phyloP scores from a whole-genome alignment of 2,113 vertebrate species.

The Sceloporus undulatus region DNA sequence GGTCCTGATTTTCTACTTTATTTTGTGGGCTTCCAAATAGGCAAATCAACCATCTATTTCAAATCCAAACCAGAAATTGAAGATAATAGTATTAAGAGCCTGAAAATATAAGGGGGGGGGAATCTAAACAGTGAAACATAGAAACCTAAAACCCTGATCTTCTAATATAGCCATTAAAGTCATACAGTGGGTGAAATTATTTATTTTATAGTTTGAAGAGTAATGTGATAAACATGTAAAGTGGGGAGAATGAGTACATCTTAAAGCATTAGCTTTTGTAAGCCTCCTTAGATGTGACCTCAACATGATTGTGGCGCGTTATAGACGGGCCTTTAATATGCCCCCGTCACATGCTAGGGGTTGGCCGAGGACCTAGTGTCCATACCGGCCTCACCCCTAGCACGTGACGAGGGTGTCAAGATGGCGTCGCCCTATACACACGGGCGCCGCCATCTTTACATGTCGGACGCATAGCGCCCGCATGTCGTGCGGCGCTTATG shows the following conservation, averaged over 20 bases:
- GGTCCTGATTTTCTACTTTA: constrained; percentile 26
- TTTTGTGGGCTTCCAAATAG: constrained; percentile 31
- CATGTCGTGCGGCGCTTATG: no score
- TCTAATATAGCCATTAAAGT: neutral
- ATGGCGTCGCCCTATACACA: no score
- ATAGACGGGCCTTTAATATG: no score
- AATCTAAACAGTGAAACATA: neutral
- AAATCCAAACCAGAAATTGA: neutral
- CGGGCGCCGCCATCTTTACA: no score
- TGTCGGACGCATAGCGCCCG: no score
- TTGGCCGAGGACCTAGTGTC: no score
- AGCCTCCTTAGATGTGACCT: neutral
- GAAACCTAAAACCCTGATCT: neutral
- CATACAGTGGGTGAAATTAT: neutral
- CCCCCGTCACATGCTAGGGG: no score
- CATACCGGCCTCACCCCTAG: no score
- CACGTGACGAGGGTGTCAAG: no score
- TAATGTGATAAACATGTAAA: neutral
- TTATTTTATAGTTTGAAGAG: neutral
- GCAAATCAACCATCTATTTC: constrained; percentile 47
- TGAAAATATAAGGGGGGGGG: neutral
- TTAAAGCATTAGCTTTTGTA: neutral
- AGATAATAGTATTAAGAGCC: constrained; percentile 41
- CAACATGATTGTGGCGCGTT: neutral
- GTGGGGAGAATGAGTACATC: no score